Conservation (phyloP, 1,140 invertebrate genomes). For the Anagrus nilaparvatae region DNA sequence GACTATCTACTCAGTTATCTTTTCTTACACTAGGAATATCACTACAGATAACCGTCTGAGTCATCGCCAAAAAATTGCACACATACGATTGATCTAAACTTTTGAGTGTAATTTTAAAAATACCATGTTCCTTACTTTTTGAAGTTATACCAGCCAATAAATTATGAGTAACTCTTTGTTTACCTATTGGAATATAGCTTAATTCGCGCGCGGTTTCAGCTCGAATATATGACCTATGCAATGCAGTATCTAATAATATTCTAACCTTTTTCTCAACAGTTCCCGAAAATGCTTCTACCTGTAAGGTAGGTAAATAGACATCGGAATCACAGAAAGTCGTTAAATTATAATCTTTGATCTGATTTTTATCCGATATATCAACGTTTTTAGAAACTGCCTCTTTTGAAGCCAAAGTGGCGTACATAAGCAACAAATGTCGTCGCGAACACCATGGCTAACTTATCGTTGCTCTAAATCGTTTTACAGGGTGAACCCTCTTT, state of each 20-base stretch:
- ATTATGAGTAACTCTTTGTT: conserved; percentile 10
- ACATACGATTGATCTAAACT: conserved; percentile 13
- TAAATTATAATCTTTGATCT: conserved; percentile 6
- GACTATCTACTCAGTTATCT: conserved; percentile 10
- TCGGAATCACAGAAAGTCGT: conserved; percentile 9
- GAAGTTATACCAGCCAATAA: conserved; percentile 14
- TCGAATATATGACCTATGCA: conserved; percentile 13
- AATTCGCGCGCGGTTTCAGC: conserved; percentile 1
- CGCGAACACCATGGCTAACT: conserved; percentile 8
- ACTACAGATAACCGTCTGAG: conserved; percentile 11
- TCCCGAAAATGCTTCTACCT: conserved; percentile 6
- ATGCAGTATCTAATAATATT: conserved; percentile 13
- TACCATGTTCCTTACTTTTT: conserved; percentile 3
- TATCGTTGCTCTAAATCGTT: conserved; percentile 6
- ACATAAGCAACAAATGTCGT: conserved; percentile 1
- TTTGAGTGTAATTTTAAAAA: conserved; percentile 10
- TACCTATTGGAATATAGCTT: conserved; percentile 5
- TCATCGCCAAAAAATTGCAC: conserved; percentile 13
- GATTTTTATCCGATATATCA: no score
- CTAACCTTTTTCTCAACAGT: conserved; percentile 4
- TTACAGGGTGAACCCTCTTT: conserved; percentile 5
- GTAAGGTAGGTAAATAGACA: conserved; percentile 16
- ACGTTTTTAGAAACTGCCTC: no score
- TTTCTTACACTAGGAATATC: conserved; percentile 7
- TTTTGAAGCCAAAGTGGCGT: neutral